Percentiles rank a stretch among this genome's conserved stretches.
phyloP scores from a whole-genome alignment of 2,888 invertebrate species.

The Anagyrus pseudococci region DNA sequence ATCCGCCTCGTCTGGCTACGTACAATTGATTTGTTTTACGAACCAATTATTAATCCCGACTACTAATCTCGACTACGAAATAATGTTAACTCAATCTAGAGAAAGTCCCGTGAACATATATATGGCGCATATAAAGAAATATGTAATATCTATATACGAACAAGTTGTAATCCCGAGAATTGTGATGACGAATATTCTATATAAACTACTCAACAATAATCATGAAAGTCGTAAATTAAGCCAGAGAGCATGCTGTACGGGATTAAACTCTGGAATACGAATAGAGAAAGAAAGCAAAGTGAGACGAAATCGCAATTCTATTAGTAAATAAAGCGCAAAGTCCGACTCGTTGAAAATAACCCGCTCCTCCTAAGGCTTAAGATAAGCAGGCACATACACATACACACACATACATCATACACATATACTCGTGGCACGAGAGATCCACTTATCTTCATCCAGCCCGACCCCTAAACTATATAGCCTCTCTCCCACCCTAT shows the following conservation, averaged over 20 bases:
- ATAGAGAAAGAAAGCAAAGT: conserved; percentile 3
- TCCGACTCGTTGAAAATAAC: conserved; percentile 31
- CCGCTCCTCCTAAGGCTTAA: conserved; percentile 19
- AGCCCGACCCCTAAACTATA: too few relatives aligned
- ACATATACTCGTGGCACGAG: too few relatives aligned
- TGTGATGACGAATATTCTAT: conserved; percentile 36
- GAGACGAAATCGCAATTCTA: conserved; percentile 30
- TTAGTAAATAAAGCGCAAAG: conserved; percentile 32
- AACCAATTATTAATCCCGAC: too few relatives aligned
- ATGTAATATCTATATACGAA: too few relatives aligned
- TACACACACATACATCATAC: too few relatives aligned
- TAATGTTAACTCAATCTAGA: too few relatives aligned
- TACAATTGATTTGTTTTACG: too few relatives aligned
- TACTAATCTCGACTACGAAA: too few relatives aligned
- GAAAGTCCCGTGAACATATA: too few relatives aligned
- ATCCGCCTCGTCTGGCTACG: too few relatives aligned
- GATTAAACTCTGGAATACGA: neutral
- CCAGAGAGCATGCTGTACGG: conserved; percentile 14
- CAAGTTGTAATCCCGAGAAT: conserved; percentile 13
- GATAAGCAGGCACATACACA: neutral
- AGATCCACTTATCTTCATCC: too few relatives aligned
- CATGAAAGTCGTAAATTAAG: conserved; percentile 37
- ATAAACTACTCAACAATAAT: conserved; percentile 29
- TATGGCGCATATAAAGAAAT: neutral
- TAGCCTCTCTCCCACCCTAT: too few relatives aligned